These are phyloP conservation scores for Agrotis ipsilon DNA, from an alignment of 2,888 invertebrate genomes.

Conservation along the genomic window DNA sequence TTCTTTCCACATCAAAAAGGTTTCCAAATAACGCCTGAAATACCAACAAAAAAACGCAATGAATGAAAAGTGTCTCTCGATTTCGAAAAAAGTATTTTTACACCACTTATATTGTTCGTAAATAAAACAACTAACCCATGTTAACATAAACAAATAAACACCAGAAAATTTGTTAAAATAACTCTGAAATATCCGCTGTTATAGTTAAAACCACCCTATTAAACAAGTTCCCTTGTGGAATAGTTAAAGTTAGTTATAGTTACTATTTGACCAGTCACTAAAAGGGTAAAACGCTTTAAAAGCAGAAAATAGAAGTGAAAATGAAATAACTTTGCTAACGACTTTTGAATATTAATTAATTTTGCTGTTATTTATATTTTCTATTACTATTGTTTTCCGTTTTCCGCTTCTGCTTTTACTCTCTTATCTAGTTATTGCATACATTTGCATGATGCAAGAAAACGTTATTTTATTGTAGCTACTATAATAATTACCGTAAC, in stretches of 20 bases:
- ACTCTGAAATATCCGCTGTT: constrained; percentile 41
- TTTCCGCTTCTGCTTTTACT: constrained; percentile 42
- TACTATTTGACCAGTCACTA: constrained; percentile 73
- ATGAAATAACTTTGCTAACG: constrained; percentile 71
- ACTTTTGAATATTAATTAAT: constrained; percentile 73
- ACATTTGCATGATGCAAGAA: background rate
- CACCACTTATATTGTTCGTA: too few species aligned
- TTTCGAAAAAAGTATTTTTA: too few species aligned
- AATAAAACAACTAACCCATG: background rate
- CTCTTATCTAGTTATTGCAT: background rate
- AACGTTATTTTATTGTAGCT: background rate
- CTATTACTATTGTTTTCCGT: constrained; percentile 54
- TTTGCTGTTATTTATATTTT: constrained; percentile 47
- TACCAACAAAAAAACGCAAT: too few species aligned
- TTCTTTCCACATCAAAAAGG: too few species aligned
- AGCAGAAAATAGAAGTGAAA: constrained; percentile 69
- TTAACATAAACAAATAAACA: constrained; percentile 17
- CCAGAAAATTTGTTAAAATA: constrained; percentile 24
- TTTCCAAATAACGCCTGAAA: too few species aligned
- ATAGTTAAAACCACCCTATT: constrained; percentile 59
- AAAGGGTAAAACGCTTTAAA: constrained; percentile 71
- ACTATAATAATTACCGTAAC: too few species aligned
- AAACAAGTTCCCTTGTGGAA: constrained; percentile 63
- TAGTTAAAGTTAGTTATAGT: constrained; percentile 67
- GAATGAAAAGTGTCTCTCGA: too few species aligned